Evolutionary conservation across 2,888 invertebrate species (phyloP), one percentile per base, ranked within the genome.

Genomic region (Ophion slaviceki): DNA sequence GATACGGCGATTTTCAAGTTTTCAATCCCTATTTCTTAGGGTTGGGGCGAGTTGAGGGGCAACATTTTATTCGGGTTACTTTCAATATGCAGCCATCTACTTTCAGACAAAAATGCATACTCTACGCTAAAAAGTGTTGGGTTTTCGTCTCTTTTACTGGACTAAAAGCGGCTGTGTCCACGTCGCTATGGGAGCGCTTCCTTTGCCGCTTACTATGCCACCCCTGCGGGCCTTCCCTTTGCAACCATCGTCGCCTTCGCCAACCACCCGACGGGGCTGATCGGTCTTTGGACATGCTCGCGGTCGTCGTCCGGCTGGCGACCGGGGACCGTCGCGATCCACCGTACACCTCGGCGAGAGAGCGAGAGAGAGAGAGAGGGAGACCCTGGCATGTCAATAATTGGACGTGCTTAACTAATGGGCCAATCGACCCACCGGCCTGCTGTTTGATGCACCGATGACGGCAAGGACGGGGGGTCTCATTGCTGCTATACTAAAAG

Each of bases 221-320:
- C 6, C 40, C 8, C 53, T 53, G 5, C 53, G 53, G 2, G 5
- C 5, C 14, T 3, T 17, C 53, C 53, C 53, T 53, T 17, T 14
- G 53, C 17, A 14, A 53, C 53, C 53, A 53, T 53, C 53, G 53
- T 53, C 53, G 53, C 53, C 53, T 53, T 53, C 53, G 53, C 17
- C 53, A 53, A 17, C 17, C 53, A 14, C 14, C 53, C 17, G 17
- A 3, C 17, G 14, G 11, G 53, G 53, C 53, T 53, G 17, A 17
- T 47, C 47, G 17, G 53, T 71, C 47, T 62, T 32, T 1, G 62
- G 17, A 14, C 32, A 32, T 53, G 20, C 14, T 7, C 8, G 0
- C 53, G 32, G 64, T 71, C n/a, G 64, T 72, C 66, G 70, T 67
- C 45, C 70, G 24, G 62, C 24, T 62, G 72, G 7, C 20, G 8